These are phyloP conservation scores for Diadema setosum DNA, from an alignment of 35 echinoderm and acorn worm species.

Conservation along the genomic window DNA sequence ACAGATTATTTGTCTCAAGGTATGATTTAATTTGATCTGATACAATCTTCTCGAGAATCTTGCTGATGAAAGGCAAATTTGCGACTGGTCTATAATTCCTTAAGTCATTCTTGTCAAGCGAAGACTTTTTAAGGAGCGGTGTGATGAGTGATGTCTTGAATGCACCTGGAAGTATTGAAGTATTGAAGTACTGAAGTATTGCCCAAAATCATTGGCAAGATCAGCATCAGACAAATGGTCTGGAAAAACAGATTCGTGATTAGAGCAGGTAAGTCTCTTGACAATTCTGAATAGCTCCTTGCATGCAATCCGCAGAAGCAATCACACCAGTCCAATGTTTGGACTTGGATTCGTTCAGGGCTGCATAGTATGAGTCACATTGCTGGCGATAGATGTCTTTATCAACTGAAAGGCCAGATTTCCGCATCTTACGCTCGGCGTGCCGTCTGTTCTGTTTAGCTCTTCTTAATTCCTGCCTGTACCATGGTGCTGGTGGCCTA, in stretches of 20 bases:
- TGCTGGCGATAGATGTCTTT: not conserved
- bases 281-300: not conserved
- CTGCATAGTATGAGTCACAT: not conserved
- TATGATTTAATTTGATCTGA: not conserved
- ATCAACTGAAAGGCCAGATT: conserved; percentile 6
- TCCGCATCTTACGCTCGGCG: conserved; percentile 10
- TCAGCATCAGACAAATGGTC: not conserved
- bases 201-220: conserved; percentile 2
- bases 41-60: conserved; percentile 39
- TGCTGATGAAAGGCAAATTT: conserved; percentile 11
- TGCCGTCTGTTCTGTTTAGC: conserved; percentile 15
- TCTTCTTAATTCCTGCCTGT: conserved; percentile 37
- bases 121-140: conserved; percentile 40
- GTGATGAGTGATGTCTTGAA: conserved; percentile 21
- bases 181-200: not conserved
- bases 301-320: not conserved
- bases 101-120: conserved; percentile 5
- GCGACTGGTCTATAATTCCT: conserved; percentile 47
- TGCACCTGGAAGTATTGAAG: not conserved
- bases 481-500: conserved; percentile 49
- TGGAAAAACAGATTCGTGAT: not conserved
- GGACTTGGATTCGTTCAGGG: not conserved
- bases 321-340: not conserved
- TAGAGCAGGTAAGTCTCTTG: not conserved
- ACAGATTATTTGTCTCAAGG: not conserved